phyloP scores from a whole-genome alignment of 2,888 invertebrate genomes.

The Seladonia tumulorum region DNA sequence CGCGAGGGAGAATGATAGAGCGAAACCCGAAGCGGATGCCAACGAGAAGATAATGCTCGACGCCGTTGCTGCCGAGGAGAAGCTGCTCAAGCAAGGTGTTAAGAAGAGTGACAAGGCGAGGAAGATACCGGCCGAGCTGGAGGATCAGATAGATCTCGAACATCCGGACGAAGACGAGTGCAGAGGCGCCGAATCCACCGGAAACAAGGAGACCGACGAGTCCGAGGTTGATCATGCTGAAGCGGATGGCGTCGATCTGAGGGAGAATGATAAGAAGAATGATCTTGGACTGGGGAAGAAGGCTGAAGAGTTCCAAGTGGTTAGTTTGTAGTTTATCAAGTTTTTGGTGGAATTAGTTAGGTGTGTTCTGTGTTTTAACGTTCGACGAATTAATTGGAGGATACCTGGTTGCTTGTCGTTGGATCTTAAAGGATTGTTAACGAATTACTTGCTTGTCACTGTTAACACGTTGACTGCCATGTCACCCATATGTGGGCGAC shows the following conservation, averaged over 20 bases:
- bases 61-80: slow-evolving; percentile 54
- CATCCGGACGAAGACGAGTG: slow-evolving; percentile 44
- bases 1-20: slow-evolving; percentile 36
- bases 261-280: slow-evolving; percentile 62
- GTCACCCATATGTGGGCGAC: too few species aligned
- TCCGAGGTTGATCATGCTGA: slow-evolving; percentile 54
- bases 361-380: not conserved
- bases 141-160: slow-evolving; percentile 35
- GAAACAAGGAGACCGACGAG: slow-evolving; percentile 48
- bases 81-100: slow-evolving; percentile 51
- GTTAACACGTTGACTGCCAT: too few species aligned
- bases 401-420: not conserved
- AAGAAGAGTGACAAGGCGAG: slow-evolving; percentile 44
- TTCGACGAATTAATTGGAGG: not conserved
- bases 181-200: slow-evolving; percentile 43
- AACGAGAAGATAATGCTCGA: slow-evolving; percentile 56
- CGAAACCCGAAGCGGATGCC: slow-evolving; percentile 36
- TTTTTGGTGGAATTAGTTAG: not conserved
- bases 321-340: slow-evolving; percentile 47
- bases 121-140: slow-evolving; percentile 33
- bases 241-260: slow-evolving; percentile 58
- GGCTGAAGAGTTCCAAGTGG: slow-evolving; percentile 76
- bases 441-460: not conserved
- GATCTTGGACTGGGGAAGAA: slow-evolving; percentile 66
- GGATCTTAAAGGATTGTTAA: not conserved